phyloP scores from a whole-genome alignment of 2,113 vertebrate genomes.

The Lagenorhynchus albirostris region DNA sequence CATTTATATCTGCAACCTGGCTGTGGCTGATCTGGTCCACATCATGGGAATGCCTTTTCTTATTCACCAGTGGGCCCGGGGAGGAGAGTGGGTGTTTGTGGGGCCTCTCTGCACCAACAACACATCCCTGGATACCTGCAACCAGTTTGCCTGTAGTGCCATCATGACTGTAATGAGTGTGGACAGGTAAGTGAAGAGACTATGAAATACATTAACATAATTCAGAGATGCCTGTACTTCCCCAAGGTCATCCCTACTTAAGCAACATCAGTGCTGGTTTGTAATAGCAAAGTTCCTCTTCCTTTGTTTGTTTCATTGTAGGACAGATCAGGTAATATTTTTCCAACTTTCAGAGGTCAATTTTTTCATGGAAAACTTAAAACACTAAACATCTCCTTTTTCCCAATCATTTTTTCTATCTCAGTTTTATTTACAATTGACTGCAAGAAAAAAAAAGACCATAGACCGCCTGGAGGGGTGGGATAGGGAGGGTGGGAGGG shows the following conservation, averaged over 20 bases:
- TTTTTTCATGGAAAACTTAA: neutral
- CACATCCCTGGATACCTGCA: conserved; percentile 78
- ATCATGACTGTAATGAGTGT: conserved; percentile 80
- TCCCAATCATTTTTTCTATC: neutral
- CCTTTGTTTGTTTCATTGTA: neutral
- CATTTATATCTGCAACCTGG: conserved; percentile 81
- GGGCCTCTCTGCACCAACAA: conserved; percentile 77
- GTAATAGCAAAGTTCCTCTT: neutral
- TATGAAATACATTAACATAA: neutral
- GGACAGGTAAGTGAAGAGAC: conserved; percentile 70
- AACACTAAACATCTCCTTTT: neutral
- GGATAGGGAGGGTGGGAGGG: too few relatives aligned
- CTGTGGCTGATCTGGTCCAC: conserved; percentile 77
- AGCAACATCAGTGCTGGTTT: neutral
- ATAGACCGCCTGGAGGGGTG: too few relatives aligned
- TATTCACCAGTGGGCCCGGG: conserved; percentile 77
- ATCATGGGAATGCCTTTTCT: conserved; percentile 80
- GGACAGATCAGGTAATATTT: neutral
- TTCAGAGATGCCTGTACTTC: neutral
- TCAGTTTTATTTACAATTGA: neutral
- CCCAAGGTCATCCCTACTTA: neutral
- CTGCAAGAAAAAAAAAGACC: neutral
- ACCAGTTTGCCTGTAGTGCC: conserved; percentile 79
- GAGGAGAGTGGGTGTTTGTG: conserved; percentile 77
- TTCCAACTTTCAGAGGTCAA: neutral